Base-by-base conservation (phyloP, 2,888 invertebrate species). In the Tachina grossa region DNA sequence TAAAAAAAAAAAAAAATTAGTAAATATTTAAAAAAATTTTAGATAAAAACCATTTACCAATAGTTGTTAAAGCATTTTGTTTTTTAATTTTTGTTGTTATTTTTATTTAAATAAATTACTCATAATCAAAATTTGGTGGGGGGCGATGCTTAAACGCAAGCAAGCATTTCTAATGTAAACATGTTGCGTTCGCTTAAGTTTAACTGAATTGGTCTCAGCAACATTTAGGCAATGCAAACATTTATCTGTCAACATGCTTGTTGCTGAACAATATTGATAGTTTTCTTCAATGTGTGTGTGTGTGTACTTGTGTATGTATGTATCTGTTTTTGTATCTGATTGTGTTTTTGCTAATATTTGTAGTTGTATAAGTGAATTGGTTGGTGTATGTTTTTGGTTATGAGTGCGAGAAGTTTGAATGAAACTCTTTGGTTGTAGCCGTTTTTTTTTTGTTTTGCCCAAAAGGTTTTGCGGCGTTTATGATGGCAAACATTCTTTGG, bases 381-480 rank as follows among this genome's bases (percentile, higher is more conserved):
- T 31, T 31, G 31, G 31, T 31, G 31, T 31, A 4, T 3, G 31
- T 79, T 66, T 59, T 49, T 78, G 43, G 49, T 81, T 77, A 71
- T 71, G 84, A 77, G 81, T 84, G 65, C 63, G 71, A 83, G 76
- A 61, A 77, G 57, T 59, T 76, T 76, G 68, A 65, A 51, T 78
- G 72, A 74, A 78, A 78, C 59, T 61, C 66, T 72, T 65, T 61
- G 45, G 22, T 49, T 47, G 39, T 68, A 39, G 72, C 65, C 55
- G 22, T 10, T 55, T 65, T 57, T 71, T 69, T 65, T 57, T 71
- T 69, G 14, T 41, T 63, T 79, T 65, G 72, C 75, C 68, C 53
- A 75, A 75, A 75, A 75, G 81, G 74, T 75, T 81, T 81, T 81
- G 79, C 79, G 55, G 79, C 71, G 41, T 79, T 72, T 72, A 55